These are phyloP conservation scores for Ginglymostoma cirratum DNA, from an alignment of 2,113 vertebrate genomes.

Conservation along the genomic window DNA sequence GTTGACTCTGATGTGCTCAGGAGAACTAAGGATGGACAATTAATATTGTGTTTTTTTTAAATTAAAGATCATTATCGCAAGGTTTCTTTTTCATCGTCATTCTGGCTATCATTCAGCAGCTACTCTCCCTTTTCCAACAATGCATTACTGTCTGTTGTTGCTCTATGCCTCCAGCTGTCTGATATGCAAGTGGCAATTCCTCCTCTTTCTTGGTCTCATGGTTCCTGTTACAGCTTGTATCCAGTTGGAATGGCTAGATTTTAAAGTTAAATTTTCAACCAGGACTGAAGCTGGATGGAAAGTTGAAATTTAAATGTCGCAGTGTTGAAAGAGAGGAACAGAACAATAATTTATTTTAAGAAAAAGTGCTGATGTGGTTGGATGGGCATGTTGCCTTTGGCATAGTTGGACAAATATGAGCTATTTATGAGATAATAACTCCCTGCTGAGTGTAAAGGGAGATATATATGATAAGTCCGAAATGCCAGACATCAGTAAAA, in stretches of 20 bases:
- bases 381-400: background rate
- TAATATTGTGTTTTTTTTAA: background rate
- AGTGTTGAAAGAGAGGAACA: background rate
- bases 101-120: background rate
- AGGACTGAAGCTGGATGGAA: background rate
- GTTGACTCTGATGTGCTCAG: background rate
- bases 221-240: background rate
- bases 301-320: constrained; percentile 14
- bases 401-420: background rate
- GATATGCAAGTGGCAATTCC: background rate
- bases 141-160: background rate
- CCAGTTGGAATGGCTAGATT: background rate
- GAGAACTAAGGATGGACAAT: background rate
- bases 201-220: background rate
- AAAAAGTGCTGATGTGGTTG: background rate
- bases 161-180: background rate
- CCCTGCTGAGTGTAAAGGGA: background rate
- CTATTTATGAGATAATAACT: background rate
- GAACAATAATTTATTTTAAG: background rate
- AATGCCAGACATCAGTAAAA: too few species aligned
- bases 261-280: background rate
- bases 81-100: background rate
- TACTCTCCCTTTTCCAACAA: background rate
- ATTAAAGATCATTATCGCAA: background rate
- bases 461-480: background rate